Evolutionary conservation across 2,888 invertebrate genomes (phyloP), one percentile per base, ranked within the genome.

Genomic region (Eupelmus urozonus): DNA sequence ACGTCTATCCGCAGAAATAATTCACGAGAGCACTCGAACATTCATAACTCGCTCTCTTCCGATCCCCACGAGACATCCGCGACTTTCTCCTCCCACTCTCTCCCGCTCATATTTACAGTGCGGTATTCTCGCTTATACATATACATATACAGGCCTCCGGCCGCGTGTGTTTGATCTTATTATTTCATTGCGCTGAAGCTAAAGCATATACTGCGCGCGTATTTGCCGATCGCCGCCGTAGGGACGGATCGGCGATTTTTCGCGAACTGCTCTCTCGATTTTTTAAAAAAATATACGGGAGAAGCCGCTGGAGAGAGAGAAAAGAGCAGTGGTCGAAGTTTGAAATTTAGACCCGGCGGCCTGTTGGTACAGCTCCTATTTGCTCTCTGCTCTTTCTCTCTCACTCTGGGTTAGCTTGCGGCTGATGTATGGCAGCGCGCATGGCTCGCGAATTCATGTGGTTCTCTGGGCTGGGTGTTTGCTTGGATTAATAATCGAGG

Each of bases 111-210:
- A 85, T 85, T 83, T 85, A 63, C 77, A 60, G 27, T 77, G 77
- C 66, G 72, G 76, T 70, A 59, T 55, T 69, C 69, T n/a, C 25
- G 25, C 29, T 25, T 2, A 25, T 55, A 34, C 9, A 34, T 34
- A 34, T 34, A 9, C 9, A 34, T 34, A 34, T 34, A 34, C 9
- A 5, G 9, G 34, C 34, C 34, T 34, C 9, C 9, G 34, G 34
- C 34, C 34, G 9, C 42, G 42, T 53, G 59, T 87, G 85, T 89
- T 88, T 88, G 87, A 88, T 88, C 88, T 88, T 87, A 89, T 88
- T 88, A 88, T 88, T 87, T 88, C 86, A 87, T 86, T 87, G 85
- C 84, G 85, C 84, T 13, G 82, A 86, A 88, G 88, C 88, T 88
- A 87, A 88, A 89, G n/a, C n/a, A 88, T 87, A 88, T 86, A 78